Evolutionary conservation across 2,113 vertebrate genomes (phyloP), one percentile per base, ranked within the genome.

Genomic region (Mus pahari): DNA sequence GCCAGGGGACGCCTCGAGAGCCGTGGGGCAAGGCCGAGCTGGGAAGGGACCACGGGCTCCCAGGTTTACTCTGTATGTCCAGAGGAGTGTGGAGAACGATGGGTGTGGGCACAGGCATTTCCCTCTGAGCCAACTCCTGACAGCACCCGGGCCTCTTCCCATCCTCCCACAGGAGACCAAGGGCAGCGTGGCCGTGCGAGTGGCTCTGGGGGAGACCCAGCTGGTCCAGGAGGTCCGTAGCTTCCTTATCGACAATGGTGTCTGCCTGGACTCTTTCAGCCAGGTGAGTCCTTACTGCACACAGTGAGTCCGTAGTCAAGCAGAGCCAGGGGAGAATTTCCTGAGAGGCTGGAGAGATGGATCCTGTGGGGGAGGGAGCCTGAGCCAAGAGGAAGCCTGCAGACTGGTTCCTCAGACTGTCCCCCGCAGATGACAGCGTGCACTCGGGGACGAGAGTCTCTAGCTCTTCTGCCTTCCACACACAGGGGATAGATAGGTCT

Each of bases 131-230:
- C 22, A 58, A n/a, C 16, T 45, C 62, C 53, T 0, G 0, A 14
- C 8, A 1, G 36, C 55, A 14, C 5, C 20, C 7, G 2, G 58
- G 45, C 55, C 4, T 55, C 87, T 58, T 13, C 92, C 31, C 83
- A 45, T 7, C 93, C 33, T 19, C 68, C 87, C 86, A 5, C 97
- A 99, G 99, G 99, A 99, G 97, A 98, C 99, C 62, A 99, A 97
- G 81, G 99, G 99, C 97, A 99, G 99, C 0, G 98, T 99, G 97
- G 99, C 99, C 0, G 99, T 99, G 95, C 98, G 99, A 2, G 98
- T 99, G 92, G 99, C 99, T 91, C 97, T 99, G 50, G 99, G 99
- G n/a, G 99, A 99, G 96, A 99, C 99, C 0, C 99, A 99, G 97
- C 99, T 99, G 0, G 99, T 99, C 22, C 99, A 99, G 93, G 99